These are phyloP conservation scores for Mantis religiosa DNA, from an alignment of 2,888 invertebrate species.

Conservation along the genomic window DNA sequence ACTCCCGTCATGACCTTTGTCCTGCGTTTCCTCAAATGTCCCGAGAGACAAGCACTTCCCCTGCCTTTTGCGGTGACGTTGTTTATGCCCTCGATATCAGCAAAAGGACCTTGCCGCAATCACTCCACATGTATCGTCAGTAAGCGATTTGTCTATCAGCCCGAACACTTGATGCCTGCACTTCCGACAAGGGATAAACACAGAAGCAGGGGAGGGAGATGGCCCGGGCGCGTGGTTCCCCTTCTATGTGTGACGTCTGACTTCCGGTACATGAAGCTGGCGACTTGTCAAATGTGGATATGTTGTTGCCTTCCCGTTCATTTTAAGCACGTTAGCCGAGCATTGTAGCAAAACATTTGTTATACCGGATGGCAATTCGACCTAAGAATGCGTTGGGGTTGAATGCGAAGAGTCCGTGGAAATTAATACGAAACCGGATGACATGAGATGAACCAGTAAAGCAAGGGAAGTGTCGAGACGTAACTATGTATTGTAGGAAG, in stretches of 20 bases:
- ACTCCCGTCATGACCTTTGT: too few relatives aligned
- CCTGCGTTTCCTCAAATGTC: too few relatives aligned
- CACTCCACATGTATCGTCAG: background rate
- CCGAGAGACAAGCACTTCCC: too few relatives aligned
- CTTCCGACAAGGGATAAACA: background rate
- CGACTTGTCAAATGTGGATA: background rate
- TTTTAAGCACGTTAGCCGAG: background rate
- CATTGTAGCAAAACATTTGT: background rate
- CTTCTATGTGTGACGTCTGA: background rate
- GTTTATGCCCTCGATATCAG: background rate
- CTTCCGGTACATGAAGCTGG: background rate
- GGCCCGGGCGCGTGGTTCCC: background rate
- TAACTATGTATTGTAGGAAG: too few relatives aligned
- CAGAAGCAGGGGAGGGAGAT: background rate
- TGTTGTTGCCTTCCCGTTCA: background rate
- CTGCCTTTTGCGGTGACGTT: too few relatives aligned
- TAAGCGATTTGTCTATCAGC: background rate
- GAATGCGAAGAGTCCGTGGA: too few relatives aligned
- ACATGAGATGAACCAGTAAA: too few relatives aligned
- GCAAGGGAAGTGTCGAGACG: too few relatives aligned
- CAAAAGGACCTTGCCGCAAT: background rate
- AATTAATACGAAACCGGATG: too few relatives aligned
- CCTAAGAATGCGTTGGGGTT: too few relatives aligned
- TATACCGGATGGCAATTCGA: too few relatives aligned
- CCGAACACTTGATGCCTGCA: background rate